Conservation (phyloP, 2,113 vertebrate species). For the Scopus umbretta region DNA sequence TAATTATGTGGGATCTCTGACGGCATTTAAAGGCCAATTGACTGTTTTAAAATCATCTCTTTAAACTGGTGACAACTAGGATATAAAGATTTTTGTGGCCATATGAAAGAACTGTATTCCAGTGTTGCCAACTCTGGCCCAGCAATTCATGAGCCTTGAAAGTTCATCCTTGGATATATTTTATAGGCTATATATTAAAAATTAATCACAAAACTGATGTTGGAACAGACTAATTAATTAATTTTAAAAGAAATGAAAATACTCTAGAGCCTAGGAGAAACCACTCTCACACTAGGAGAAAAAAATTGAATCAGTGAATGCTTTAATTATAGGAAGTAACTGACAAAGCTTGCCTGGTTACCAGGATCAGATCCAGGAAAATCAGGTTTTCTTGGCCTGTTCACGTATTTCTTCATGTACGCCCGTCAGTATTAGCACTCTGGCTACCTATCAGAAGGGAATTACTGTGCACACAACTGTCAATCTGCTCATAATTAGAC, state of each 20-base stretch:
- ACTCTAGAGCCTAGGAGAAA: not conserved
- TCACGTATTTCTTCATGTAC: not conserved
- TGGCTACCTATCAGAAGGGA: constrained; percentile 7
- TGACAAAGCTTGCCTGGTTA: not conserved
- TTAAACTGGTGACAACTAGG: not conserved
- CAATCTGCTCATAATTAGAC: not conserved
- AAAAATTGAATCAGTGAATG: not conserved
- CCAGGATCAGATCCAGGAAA: constrained; percentile 14
- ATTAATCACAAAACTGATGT: not conserved
- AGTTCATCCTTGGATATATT: not conserved
- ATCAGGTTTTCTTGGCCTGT: not conserved
- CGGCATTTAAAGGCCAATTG: constrained; percentile 62
- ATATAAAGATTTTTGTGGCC: not conserved
- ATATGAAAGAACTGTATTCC: not conserved
- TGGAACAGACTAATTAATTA: not conserved
- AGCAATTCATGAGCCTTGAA: not conserved
- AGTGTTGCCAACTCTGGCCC: not conserved
- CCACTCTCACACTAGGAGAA: too few relatives aligned
- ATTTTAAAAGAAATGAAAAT: not conserved
- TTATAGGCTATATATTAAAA: not conserved
- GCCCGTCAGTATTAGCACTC: not conserved
- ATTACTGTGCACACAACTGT: not conserved
- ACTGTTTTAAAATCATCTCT: constrained; percentile 41
- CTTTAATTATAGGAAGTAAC: constrained; percentile 1
- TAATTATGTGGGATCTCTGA: constrained; percentile 61